Evolutionary conservation across 2,113 vertebrate species (phyloP).

Genomic region (Neodontobutis hainanensis): DNA sequence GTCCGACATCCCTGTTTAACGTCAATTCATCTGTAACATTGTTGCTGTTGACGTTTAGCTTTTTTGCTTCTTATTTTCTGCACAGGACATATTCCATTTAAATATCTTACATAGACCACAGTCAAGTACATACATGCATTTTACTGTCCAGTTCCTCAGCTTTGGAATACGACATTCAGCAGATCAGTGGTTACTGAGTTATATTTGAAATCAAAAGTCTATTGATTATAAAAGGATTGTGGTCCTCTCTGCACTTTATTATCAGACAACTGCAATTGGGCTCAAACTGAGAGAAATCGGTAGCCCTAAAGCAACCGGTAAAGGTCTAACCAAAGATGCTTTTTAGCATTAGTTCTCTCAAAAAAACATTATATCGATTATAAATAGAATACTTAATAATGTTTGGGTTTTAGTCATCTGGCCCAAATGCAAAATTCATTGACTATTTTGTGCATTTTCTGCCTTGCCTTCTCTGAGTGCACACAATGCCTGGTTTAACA

Average conservation of each 20-base stretch:
- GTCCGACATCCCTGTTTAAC: not conserved
- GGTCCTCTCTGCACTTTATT: constrained; percentile 15
- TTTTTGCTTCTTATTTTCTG: constrained; percentile 2
- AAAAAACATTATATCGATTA: too few species aligned
- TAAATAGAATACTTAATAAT: too few species aligned
- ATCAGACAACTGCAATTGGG: constrained; percentile 1
- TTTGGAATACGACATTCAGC: not conserved
- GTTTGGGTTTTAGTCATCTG: too few species aligned
- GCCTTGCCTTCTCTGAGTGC: too few species aligned
- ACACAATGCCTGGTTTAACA: too few species aligned
- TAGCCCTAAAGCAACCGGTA: not conserved
- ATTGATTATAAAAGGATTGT: constrained; percentile 45
- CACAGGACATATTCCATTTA: constrained; percentile 7
- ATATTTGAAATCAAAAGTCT: constrained; percentile 38
- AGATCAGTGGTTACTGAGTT: constrained; percentile 13
- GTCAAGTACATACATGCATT: constrained; percentile 4
- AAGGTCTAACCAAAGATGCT: not conserved
- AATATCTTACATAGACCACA: not conserved
- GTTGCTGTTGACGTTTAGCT: not conserved
- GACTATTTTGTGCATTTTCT: too few species aligned
- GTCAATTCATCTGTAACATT: not conserved
- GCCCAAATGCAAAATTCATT: too few species aligned
- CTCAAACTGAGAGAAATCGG: constrained; percentile 9
- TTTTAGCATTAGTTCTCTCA: too few species aligned
- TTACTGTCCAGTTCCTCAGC: not conserved